Percentiles rank a stretch among this genome's conserved stretches.
Evolutionary conservation across 2,113 vertebrate genomes (phyloP).

Genomic region (Alligator sinensis): DNA sequence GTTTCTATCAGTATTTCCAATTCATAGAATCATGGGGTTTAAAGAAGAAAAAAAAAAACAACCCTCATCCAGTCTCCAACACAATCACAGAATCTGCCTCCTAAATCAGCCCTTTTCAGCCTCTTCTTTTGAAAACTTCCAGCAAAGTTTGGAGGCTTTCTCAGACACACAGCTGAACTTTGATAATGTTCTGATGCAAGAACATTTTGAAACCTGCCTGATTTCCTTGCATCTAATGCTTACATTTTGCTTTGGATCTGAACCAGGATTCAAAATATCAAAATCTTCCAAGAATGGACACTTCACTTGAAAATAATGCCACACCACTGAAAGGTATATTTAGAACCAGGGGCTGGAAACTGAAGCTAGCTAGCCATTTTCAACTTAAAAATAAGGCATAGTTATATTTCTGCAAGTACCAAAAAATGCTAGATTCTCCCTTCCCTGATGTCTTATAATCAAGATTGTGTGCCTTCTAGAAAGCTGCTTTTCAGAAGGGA

Average conservation of each 20-base stretch:
- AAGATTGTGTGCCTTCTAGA: neutral
- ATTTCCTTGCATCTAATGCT: neutral
- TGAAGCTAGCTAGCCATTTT: neutral
- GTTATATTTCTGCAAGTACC: neutral
- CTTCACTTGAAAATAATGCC: no score
- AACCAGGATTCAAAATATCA: fast-evolving
- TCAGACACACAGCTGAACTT: no score
- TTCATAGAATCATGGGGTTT: no score
- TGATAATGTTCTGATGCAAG: no score
- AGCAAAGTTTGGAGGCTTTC: no score
- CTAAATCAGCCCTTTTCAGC: neutral
- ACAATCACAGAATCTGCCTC: neutral
- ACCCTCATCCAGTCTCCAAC: neutral
- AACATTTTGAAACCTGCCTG: neutral
- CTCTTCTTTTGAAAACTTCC: no score
- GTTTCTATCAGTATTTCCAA: no score
- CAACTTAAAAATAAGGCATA: neutral
- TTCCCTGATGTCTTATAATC: neutral
- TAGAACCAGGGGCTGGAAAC: neutral
- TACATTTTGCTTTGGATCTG: neutral
- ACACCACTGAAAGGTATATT: neutral
- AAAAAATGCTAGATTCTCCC: neutral
- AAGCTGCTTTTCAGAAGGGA: neutral
- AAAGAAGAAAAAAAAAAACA: no score
- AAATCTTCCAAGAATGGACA: neutral